Conservation (phyloP, 2,113 vertebrate genomes). For the Podarcis muralis region DNA sequence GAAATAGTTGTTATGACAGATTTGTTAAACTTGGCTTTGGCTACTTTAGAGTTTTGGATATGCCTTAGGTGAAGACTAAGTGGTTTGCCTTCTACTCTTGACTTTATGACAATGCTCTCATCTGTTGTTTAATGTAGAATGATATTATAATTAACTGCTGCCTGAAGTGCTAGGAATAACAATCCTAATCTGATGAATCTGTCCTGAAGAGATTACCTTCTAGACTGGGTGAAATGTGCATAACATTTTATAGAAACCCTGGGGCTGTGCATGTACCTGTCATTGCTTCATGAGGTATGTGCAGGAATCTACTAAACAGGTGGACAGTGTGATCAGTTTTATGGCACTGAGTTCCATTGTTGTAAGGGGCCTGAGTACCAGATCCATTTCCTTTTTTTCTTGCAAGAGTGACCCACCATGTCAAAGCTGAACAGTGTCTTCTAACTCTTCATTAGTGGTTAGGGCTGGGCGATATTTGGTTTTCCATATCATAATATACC, state of each 20-base stretch:
- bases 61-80: neutral
- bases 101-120: constrained; percentile 2
- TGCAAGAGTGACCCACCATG: neutral
- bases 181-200: neutral
- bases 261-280: neutral
- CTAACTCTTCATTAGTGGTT: neutral
- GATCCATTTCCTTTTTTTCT: neutral
- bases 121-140: constrained; percentile 12
- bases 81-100: neutral
- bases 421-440: neutral
- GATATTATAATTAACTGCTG: neutral
- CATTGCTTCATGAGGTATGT: neutral
- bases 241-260: neutral
- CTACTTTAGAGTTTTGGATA: neutral
- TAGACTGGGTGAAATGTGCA: neutral
- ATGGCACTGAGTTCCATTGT: neutral
- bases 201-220: neutral
- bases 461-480: no score
- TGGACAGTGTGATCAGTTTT: constrained; percentile 4
- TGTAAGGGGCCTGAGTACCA: neutral
- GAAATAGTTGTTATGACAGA: neutral
- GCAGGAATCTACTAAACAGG: neutral
- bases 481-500: no score
- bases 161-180: constrained; percentile 1
- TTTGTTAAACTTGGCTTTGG: neutral